phyloP scores from a whole-genome alignment of 2,797 vertebrate species.

The Glossophaga mutica region DNA sequence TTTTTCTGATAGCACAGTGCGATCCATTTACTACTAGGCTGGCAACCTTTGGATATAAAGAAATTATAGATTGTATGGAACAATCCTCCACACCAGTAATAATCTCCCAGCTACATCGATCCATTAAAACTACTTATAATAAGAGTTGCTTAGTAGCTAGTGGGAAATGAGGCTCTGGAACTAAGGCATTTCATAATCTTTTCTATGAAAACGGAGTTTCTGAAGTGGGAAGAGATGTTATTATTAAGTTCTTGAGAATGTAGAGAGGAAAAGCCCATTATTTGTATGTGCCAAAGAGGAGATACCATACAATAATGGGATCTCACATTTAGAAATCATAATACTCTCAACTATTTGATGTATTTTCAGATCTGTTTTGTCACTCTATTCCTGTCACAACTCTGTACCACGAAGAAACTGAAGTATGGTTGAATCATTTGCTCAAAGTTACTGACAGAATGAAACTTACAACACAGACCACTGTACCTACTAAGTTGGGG shows the following conservation, averaged over 20 bases:
- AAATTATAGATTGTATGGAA: background rate
- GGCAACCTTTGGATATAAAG: constrained; percentile 32
- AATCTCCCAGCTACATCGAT: background rate
- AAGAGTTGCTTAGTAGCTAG: constrained; percentile 44
- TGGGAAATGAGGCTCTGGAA: constrained; percentile 35
- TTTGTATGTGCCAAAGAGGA: constrained; percentile 11
- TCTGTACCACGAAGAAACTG: background rate
- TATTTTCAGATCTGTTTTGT: constrained; percentile 8
- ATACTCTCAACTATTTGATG: background rate
- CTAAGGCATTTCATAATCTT: constrained; percentile 33
- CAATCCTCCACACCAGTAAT: background rate
- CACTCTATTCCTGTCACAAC: background rate
- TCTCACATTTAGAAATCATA: constrained; percentile 12
- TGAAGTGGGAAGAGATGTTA: constrained; percentile 14
- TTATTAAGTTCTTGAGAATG: constrained; percentile 16
- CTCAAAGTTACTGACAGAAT: background rate
- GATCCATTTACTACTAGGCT: constrained; percentile 6
- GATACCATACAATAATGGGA: background rate
- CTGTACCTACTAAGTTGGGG: background rate
- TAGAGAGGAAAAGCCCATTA: constrained; percentile 38
- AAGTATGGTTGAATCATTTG: background rate
- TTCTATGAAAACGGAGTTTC: constrained; percentile 31
- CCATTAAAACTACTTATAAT: constrained; percentile 34
- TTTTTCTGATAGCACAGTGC: background rate
- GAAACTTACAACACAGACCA: background rate